Percentiles rank a stretch among this genome's conserved stretches.
Conservation (phyloP, 2,113 vertebrate species). For the Myotis yumanensis region DNA sequence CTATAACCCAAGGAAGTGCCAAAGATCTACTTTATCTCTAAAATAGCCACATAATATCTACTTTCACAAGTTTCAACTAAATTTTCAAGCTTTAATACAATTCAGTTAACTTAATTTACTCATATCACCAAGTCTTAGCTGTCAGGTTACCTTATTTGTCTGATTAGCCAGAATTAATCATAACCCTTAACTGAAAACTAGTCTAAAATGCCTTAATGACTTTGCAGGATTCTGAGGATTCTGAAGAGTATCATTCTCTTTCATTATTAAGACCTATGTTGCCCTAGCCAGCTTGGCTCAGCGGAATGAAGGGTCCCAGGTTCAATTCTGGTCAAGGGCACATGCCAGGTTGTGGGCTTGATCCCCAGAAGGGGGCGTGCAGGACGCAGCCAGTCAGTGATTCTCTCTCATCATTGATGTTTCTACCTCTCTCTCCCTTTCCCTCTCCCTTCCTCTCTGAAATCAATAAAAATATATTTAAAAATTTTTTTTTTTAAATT, state of each 20-base stretch:
- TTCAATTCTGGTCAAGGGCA: no score
- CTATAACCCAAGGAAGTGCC: not conserved
- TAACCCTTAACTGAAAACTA: slow-evolving; percentile 2
- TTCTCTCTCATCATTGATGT: no score
- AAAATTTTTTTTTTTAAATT: not conserved
- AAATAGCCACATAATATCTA: not conserved
- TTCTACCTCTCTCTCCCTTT: no score
- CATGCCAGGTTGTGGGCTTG: no score
- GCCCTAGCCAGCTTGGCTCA: no score
- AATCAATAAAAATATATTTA: no score
- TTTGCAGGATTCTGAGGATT: not conserved
- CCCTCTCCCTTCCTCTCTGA: no score
- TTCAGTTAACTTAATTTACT: not conserved
- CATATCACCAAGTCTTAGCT: not conserved
- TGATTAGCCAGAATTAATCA: slow-evolving; percentile 3
- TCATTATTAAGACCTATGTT: not conserved
- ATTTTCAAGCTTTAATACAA: slow-evolving; percentile 23
- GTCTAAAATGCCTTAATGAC: not conserved
- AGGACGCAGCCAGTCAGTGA: no score
- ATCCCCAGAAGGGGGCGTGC: no score
- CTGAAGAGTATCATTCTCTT: not conserved
- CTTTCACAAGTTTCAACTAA: not conserved
- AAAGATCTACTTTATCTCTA: not conserved
- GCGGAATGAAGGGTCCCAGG: no score
- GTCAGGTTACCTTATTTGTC: not conserved